Evolutionary conservation across 2,888 invertebrate species (phyloP), one percentile per base, ranked within the genome.

Genomic region (Leptinotarsa rubiginosa): DNA sequence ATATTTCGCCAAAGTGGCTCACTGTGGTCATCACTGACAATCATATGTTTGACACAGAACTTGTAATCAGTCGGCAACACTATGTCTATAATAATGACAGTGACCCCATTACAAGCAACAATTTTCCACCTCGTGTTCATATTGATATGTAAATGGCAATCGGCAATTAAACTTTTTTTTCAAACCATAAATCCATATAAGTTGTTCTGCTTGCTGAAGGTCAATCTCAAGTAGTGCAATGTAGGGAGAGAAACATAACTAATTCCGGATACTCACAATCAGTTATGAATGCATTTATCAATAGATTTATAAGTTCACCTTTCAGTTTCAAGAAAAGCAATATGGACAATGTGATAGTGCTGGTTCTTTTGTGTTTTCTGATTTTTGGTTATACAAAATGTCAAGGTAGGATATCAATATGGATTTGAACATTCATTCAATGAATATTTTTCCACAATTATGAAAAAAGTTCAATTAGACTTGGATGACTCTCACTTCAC

Each of bases 321-420:
- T 5, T 22, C 56, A 20, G 56, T 56, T 22, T 22, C 22, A 56
- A 22, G 56, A 22, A 22, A 18, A 15, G 13, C 56, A 56, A 56
- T 56, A 56, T 56, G 56, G 20, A 56, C 56, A 20, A 56, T 56
- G 56, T 56, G 56, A 22, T 56, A 56, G 56, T 56, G 56, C 20
- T 22, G 12, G 13, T 56, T 56, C 22, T 56, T 56, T 20, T 22
- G 56, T 56, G 56, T 56, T 56, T 22, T 56, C 20, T 56, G 20
- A 15, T 56, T 20, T 13, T 56, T 18, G 56, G 22, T 56, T 20
- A 22, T 56, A 22, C 56, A 15, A 22, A 15, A 56, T 22, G 56
- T 56, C 56, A 56, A 56, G 56, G 56, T 56, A 56, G 22, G 56
- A 56, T 20, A 56, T 56, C 56, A 16, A 56, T 56, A 20, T 56